These are phyloP conservation scores for Elaeidobius kamerunicus DNA, from an alignment of 2,888 invertebrate genomes.

Conservation along the genomic window DNA sequence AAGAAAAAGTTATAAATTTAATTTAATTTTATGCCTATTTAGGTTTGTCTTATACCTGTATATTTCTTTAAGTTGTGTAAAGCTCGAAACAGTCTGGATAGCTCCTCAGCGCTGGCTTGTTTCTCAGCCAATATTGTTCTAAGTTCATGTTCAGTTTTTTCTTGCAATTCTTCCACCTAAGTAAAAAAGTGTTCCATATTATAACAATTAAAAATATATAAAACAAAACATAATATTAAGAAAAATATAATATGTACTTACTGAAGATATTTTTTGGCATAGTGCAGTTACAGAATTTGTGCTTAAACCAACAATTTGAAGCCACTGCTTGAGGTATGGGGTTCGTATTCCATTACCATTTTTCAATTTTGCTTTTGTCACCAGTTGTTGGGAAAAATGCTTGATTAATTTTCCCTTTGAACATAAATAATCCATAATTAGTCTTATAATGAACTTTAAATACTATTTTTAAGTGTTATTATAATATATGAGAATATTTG, in stretches of 20 bases:
- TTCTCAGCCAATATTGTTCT: conserved; percentile 65
- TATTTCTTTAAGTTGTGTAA: conserved; percentile 83
- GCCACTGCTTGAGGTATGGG: conserved; percentile 86
- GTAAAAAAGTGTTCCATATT: conserved; percentile 1
- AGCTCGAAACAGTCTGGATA: conserved; percentile 76
- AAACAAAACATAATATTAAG: neutral
- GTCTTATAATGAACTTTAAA: neutral
- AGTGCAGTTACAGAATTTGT: conserved; percentile 71
- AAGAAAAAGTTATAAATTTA: neutral
- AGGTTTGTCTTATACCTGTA: no score
- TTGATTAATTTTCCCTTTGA: conserved; percentile 94
- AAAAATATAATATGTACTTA: conserved; percentile 15
- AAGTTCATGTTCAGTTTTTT: conserved; percentile 81
- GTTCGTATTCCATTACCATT: conserved; percentile 64
- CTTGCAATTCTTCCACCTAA: conserved; percentile 72
- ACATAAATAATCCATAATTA: neutral
- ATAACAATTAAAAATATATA: no score
- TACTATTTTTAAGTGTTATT: no score
- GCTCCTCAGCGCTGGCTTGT: conserved; percentile 72
- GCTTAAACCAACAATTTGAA: conserved; percentile 83
- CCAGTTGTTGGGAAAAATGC: conserved; percentile 86
- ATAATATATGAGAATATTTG: no score
- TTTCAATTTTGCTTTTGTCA: conserved; percentile 77
- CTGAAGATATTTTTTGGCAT: conserved; percentile 67
- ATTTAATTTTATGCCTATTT: no score